A percentile compares a stretch with the other conserved stretches of the same genome.
Conservation (phyloP, 2,888 invertebrate genomes). For the Cryptosula pallasiana region DNA sequence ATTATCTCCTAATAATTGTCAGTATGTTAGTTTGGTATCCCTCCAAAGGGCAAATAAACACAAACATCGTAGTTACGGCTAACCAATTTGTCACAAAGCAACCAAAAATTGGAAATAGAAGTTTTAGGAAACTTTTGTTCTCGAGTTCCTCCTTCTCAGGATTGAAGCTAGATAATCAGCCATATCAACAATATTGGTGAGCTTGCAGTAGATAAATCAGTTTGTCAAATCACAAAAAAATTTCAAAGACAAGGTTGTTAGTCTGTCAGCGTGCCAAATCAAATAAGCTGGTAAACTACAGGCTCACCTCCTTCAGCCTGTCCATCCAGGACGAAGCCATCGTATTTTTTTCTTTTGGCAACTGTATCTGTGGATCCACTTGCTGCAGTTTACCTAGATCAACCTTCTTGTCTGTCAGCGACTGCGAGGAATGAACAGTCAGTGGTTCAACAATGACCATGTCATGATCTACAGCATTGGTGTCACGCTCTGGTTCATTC, state of each 20-base stretch:
- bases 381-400: background rate
- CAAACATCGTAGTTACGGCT: background rate
- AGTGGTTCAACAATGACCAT: background rate
- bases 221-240: no score
- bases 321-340: constrained; percentile 23
- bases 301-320: constrained; percentile 9
- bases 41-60: background rate
- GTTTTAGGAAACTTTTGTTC: no score
- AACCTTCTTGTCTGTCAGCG: background rate
- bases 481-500: constrained; percentile 21
- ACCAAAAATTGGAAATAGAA: no score
- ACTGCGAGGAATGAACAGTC: background rate
- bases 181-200: no score
- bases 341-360: background rate
- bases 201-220: no score
- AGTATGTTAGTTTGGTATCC: background rate
- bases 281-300: background rate
- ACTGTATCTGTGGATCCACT: background rate
- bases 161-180: no score
- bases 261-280: no score
- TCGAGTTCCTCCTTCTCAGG: no score
- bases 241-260: no score
- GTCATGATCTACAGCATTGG: background rate
- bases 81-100: no score
- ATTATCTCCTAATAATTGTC: background rate